Evolutionary conservation across 2,113 vertebrate species (phyloP).

Genomic region (Syrmaticus mikado): DNA sequence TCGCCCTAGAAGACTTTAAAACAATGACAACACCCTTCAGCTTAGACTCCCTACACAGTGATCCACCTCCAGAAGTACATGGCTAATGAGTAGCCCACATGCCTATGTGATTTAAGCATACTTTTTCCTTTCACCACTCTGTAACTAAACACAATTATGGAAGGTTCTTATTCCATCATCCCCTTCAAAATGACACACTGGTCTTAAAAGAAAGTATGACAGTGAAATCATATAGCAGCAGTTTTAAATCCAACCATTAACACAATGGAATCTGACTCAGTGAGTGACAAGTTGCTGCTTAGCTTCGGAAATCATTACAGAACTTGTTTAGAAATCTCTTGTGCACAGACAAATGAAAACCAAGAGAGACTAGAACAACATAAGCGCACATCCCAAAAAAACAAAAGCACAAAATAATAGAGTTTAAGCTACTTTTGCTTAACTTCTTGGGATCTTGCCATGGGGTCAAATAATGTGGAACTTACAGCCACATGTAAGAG

Average conservation of each 20-base stretch:
- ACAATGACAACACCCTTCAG: background rate
- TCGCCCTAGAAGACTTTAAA: background rate
- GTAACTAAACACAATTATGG: background rate
- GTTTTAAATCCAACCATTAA: conserved; percentile 1
- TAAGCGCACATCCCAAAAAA: background rate
- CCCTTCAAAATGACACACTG: background rate
- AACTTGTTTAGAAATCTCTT: background rate
- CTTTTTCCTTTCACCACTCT: background rate
- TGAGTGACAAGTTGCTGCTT: background rate
- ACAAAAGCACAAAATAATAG: background rate
- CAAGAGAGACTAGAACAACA: background rate
- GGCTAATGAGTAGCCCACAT: background rate
- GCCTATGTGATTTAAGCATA: background rate
- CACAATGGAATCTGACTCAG: background rate
- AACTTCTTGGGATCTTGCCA: background rate
- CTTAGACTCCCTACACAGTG: background rate
- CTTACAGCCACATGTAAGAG: background rate
- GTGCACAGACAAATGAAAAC: background rate
- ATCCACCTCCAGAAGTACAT: background rate
- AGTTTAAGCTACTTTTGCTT: background rate
- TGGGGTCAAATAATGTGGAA: background rate
- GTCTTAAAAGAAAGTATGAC: background rate
- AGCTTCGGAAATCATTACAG: conserved; percentile 34
- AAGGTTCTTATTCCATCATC: background rate
- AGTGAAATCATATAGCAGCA: background rate